phyloP scores from a whole-genome alignment of 2,113 vertebrate genomes.

The Varanus komodoensis region DNA sequence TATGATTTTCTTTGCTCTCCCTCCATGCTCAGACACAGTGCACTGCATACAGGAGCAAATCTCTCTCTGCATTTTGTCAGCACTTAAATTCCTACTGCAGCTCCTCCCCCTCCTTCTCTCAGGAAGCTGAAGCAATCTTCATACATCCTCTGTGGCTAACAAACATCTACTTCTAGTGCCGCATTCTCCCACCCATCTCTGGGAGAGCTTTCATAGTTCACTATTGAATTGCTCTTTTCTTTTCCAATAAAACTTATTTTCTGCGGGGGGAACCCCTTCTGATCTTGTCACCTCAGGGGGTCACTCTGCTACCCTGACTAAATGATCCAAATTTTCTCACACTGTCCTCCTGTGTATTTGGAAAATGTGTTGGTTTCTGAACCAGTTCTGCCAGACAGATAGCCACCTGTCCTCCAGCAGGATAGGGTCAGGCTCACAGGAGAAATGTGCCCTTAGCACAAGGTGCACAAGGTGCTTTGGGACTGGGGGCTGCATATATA shows the following conservation, averaged over 20 bases:
- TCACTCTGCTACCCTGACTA: background rate
- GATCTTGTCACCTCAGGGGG: no score
- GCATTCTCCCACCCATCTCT: background rate
- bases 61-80: no score
- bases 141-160: no score
- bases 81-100: no score
- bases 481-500: no score
- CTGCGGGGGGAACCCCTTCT: background rate
- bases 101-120: no score
- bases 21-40: no score
- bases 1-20: background rate
- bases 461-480: no score
- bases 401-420: background rate
- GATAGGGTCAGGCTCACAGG: background rate
- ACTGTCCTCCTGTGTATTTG: background rate
- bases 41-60: no score
- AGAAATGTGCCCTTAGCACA: background rate
- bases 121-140: no score
- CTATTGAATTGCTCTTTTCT: background rate
- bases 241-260: background rate
- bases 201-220: background rate
- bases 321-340: background rate
- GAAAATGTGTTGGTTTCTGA: background rate
- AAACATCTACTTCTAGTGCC: no score
- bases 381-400: background rate